Percentiles rank a stretch among this genome's conserved stretches.
Evolutionary conservation across 1,140 invertebrate genomes (phyloP).

Genomic region (Drosophila carrolli): DNA sequence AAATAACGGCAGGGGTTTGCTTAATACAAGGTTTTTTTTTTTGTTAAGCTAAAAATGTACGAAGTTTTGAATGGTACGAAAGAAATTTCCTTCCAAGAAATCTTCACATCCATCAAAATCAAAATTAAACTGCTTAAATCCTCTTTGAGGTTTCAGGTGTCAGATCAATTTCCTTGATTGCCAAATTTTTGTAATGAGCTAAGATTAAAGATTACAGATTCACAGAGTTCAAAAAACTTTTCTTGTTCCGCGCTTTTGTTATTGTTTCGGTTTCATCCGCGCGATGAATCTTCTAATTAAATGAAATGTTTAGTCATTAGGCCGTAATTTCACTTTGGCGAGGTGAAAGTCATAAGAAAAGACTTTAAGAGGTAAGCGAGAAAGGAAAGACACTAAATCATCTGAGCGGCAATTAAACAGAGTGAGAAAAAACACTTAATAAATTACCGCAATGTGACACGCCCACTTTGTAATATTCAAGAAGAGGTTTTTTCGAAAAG

Average conservation of each 20-base stretch:
- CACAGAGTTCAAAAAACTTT: slow-evolving; percentile 54
- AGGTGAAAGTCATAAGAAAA: slow-evolving; percentile 69
- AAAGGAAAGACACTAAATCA: slow-evolving; percentile 54
- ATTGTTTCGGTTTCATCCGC: slow-evolving; percentile 32
- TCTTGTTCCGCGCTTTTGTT: slow-evolving; percentile 51
- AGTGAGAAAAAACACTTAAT: slow-evolving; percentile 65
- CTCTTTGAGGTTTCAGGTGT: slow-evolving; percentile 48
- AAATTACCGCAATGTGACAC: slow-evolving; percentile 58
- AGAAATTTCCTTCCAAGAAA: slow-evolving; percentile 12
- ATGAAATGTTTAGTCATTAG: slow-evolving; percentile 77
- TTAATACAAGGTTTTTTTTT: not conserved
- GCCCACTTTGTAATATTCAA: slow-evolving; percentile 53
- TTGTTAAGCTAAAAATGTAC: not conserved
- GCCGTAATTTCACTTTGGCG: slow-evolving; percentile 70
- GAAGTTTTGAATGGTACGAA: not conserved
- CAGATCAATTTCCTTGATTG: slow-evolving; percentile 50
- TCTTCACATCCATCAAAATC: slow-evolving; percentile 31
- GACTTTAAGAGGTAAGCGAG: slow-evolving; percentile 28
- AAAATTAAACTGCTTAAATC: slow-evolving; percentile 7
- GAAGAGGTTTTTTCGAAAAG: slow-evolving; percentile 17
- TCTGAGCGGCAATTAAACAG: slow-evolving; percentile 61
- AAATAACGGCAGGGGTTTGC: slow-evolving; percentile 29
- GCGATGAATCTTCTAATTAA: slow-evolving; percentile 75
- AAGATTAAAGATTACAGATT: slow-evolving; percentile 37
- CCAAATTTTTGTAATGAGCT: slow-evolving; percentile 38